Evolutionary conservation across 1,140 invertebrate species (phyloP).

Genomic region (Tetramorium parvispinum): DNA sequence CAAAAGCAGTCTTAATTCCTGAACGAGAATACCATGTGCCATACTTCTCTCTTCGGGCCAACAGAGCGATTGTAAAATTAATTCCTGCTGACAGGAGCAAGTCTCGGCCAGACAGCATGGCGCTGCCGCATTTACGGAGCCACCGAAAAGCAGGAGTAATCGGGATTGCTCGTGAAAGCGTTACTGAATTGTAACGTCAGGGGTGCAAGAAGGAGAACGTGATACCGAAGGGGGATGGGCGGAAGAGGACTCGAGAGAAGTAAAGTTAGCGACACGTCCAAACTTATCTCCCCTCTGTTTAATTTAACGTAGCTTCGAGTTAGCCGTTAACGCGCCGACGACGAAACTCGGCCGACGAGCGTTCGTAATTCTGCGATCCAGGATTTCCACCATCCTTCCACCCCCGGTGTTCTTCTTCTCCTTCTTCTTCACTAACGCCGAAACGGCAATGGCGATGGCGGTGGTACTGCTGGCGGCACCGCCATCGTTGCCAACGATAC

Average conservation of each 20-base stretch:
- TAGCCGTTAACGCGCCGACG: constrained; percentile 80
- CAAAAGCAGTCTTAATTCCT: neutral
- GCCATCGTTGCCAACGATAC: constrained; percentile 60
- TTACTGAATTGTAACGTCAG: constrained; percentile 46
- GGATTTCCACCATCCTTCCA: constrained; percentile 13
- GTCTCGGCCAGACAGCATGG: constrained; percentile 31
- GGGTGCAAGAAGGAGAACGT: constrained; percentile 21
- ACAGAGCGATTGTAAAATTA: constrained; percentile 49
- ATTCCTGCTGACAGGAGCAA: constrained; percentile 47
- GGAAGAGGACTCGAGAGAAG: constrained; percentile 69
- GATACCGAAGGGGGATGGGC: neutral
- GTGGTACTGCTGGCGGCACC: neutral
- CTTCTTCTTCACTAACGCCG: constrained; percentile 1
- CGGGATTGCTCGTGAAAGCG: constrained; percentile 61
- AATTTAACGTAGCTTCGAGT: constrained; percentile 83
- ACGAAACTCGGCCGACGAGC: constrained; percentile 76
- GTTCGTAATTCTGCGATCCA: constrained; percentile 72
- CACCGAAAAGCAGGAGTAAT: constrained; percentile 58
- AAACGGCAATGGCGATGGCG: neutral
- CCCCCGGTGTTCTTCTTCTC: constrained; percentile 5
- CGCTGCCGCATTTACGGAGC: constrained; percentile 44
- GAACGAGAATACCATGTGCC: neutral
- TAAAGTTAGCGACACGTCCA: constrained; percentile 82
- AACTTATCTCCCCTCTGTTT: constrained; percentile 83
- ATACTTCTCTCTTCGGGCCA: constrained; percentile 17